Evolutionary conservation across 2,888 invertebrate species (phyloP).

Genomic region (Pediacus dermestoides): DNA sequence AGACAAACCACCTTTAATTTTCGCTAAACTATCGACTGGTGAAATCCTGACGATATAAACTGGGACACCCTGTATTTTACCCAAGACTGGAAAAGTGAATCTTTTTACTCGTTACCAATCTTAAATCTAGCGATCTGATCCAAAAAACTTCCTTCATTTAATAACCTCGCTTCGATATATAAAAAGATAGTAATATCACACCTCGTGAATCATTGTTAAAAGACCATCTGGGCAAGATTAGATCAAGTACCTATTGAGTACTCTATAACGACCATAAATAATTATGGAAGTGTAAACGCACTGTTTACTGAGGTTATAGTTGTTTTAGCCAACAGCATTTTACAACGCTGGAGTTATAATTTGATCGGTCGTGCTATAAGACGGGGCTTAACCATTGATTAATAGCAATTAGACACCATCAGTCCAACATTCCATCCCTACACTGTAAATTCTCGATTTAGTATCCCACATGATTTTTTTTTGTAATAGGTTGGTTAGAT

Average conservation of each 20-base stretch:
- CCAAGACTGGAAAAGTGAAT: too few species aligned
- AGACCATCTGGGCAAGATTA: conserved; percentile 7
- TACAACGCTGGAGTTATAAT: conserved; percentile 49
- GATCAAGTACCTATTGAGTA: conserved; percentile 9
- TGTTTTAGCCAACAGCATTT: conserved; percentile 48
- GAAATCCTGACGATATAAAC: too few species aligned
- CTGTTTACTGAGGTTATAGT: conserved; percentile 49
- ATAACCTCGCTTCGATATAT: conserved; percentile 3
- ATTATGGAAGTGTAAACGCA: conserved; percentile 50
- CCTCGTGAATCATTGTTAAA: conserved; percentile 18
- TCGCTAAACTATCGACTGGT: too few species aligned
- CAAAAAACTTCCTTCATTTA: too few species aligned
- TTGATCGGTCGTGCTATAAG: conserved; percentile 51
- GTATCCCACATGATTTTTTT: too few species aligned
- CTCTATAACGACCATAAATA: conserved; percentile 37
- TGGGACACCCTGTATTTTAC: too few species aligned
- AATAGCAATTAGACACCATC: conserved; percentile 49
- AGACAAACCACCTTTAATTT: too few species aligned
- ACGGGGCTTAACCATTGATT: conserved; percentile 46
- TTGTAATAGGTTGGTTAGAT: too few species aligned
- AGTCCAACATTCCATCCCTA: conserved; percentile 7
- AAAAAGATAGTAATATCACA: conserved; percentile 39
- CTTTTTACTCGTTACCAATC: too few species aligned
- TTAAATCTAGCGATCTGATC: too few species aligned
- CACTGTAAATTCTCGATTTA: conserved; percentile 2